Conservation (phyloP, 2,888 invertebrate species). For the Hirtodrosophila confusa region DNA sequence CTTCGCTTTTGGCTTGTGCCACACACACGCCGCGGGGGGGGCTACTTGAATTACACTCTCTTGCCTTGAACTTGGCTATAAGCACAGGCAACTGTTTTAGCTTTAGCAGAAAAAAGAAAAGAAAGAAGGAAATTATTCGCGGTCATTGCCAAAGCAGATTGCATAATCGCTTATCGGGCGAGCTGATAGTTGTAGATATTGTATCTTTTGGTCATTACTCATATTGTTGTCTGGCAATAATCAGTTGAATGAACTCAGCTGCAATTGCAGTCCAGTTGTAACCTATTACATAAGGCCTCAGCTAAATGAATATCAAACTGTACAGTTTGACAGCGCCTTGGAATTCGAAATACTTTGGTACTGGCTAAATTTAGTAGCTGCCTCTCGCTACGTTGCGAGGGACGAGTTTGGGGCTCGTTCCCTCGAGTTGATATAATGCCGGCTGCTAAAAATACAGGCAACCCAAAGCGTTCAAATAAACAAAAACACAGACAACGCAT, state of each 20-base stretch:
- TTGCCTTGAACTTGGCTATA: slow-evolving; percentile 54
- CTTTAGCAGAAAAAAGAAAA: slow-evolving; percentile 1
- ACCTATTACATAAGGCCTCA: slow-evolving; percentile 53
- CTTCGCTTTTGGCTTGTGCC: slow-evolving; percentile 25
- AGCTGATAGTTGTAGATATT: slow-evolving; percentile 16
- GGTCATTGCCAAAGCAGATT: slow-evolving; percentile 68
- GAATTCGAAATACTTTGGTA: slow-evolving; percentile 12
- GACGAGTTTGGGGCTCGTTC: background rate
- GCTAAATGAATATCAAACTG: no score
- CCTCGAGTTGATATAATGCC: slow-evolving; percentile 66
- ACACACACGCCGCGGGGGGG: background rate
- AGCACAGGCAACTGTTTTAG: no score
- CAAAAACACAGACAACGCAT: slow-evolving; percentile 24
- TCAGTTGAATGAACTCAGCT: slow-evolving; percentile 28
- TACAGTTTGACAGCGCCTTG: slow-evolving; percentile 51
- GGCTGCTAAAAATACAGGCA: slow-evolving; percentile 69
- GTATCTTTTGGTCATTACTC: slow-evolving; percentile 18
- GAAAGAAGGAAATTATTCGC: slow-evolving; percentile 24
- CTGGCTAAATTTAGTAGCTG: slow-evolving; percentile 63
- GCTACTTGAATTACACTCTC: slow-evolving; percentile 22
- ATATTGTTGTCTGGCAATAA: background rate
- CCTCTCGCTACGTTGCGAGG: slow-evolving; percentile 1
- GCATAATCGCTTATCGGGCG: slow-evolving; percentile 50
- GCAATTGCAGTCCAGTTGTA: slow-evolving; percentile 5
- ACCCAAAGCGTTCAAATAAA: slow-evolving; percentile 34